Percentiles rank a stretch among this genome's conserved stretches.
Evolutionary conservation across 2,113 vertebrate species (phyloP).

Genomic region (Potamarius usumacintae): DNA sequence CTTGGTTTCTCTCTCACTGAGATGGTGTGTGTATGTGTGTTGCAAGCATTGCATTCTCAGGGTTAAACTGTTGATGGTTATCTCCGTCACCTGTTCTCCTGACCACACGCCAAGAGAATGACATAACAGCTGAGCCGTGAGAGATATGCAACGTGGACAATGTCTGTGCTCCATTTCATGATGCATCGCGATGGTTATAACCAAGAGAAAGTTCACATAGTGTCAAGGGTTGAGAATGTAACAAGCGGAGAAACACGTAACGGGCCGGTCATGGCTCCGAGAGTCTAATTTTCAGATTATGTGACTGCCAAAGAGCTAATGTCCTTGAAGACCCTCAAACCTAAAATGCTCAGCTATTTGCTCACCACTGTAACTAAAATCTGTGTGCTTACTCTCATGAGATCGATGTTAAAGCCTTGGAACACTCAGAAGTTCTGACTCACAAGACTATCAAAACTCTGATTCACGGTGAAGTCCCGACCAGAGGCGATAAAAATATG

Average conservation of each 20-base stretch:
- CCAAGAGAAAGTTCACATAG: background rate
- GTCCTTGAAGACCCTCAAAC: background rate
- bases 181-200: background rate
- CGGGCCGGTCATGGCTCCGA: background rate
- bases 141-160: background rate
- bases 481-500: slow-evolving; percentile 5
- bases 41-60: background rate
- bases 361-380: background rate
- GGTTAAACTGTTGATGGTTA: background rate
- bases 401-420: background rate
- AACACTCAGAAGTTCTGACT: background rate
- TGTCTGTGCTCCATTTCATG: background rate
- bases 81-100: background rate
- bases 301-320: background rate
- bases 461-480: background rate
- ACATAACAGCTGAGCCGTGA: too few species aligned
- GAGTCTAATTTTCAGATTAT: background rate
- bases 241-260: background rate
- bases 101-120: background rate
- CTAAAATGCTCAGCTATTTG: background rate
- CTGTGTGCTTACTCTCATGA: background rate
- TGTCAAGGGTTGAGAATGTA: background rate
- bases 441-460: background rate
- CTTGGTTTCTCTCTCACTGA: background rate
- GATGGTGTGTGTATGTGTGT: background rate